Evolutionary conservation across 2,888 invertebrate genomes (phyloP).

Genomic region (Dryomyza anilis): DNA sequence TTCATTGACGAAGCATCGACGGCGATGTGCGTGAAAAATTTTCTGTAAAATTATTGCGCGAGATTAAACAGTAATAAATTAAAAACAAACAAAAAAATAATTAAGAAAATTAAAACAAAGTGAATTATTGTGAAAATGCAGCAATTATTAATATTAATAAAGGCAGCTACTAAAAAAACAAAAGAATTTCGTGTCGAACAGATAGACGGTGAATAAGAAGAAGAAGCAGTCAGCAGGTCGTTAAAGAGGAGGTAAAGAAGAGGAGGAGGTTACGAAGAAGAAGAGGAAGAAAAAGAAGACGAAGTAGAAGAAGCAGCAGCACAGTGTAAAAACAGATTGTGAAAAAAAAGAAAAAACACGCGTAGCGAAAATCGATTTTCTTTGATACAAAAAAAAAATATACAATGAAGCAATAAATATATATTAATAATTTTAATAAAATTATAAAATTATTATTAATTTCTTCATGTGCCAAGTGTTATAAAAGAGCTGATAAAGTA

Average conservation of each 20-base stretch:
- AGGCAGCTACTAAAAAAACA: too few species aligned
- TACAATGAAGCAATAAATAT: too few species aligned
- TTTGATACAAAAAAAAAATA: not conserved
- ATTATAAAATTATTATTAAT: too few species aligned
- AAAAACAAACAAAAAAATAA: not conserved
- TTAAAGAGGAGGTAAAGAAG: not conserved
- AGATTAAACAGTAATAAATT: not conserved
- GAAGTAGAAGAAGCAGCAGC: constrained; percentile 2
- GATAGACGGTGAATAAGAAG: too few species aligned
- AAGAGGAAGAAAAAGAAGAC: not conserved
- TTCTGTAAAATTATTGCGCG: not conserved
- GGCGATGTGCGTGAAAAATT: not conserved
- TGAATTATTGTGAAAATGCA: not conserved
- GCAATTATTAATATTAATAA: not conserved
- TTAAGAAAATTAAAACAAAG: not conserved
- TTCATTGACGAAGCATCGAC: not conserved
- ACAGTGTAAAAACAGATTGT: constrained; percentile 5
- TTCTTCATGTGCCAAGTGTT: too few species aligned
- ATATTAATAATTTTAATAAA: too few species aligned
- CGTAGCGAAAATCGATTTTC: constrained; percentile 16
- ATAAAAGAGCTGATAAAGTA: too few species aligned
- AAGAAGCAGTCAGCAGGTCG: too few species aligned
- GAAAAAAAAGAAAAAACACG: constrained; percentile 11
- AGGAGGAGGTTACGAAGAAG: not conserved
- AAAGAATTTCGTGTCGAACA: too few species aligned